Evolutionary conservation across 2,113 vertebrate genomes (phyloP).

Genomic region (Menura novaehollandiae): DNA sequence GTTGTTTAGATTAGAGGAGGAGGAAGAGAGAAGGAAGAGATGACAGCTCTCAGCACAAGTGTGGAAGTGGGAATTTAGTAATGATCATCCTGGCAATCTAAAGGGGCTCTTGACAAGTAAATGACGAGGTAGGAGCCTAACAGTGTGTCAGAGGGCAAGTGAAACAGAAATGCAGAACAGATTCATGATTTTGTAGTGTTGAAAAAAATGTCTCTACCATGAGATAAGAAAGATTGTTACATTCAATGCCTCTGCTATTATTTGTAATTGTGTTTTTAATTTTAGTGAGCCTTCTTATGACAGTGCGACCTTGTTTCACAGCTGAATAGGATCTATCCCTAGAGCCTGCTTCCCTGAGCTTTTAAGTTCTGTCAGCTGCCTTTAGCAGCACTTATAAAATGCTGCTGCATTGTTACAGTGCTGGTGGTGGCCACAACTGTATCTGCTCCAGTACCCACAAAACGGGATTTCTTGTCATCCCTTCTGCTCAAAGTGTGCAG

Average conservation of each 20-base stretch:
- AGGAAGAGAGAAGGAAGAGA: background rate
- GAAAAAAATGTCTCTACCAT: background rate
- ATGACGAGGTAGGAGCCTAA: background rate
- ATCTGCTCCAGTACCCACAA: background rate
- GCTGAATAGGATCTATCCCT: background rate
- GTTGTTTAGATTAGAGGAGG: background rate
- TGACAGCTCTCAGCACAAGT: background rate
- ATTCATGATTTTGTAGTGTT: background rate
- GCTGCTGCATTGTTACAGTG: background rate
- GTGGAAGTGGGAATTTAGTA: background rate
- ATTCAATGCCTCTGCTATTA: background rate
- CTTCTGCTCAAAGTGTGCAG: fast-evolving
- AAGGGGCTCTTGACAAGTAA: background rate
- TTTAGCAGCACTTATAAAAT: background rate
- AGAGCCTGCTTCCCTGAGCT: background rate
- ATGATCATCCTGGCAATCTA: background rate
- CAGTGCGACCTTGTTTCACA: background rate
- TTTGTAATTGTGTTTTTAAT: background rate
- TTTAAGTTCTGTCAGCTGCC: background rate
- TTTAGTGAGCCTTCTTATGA: background rate
- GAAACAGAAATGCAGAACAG: background rate
- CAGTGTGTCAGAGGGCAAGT: background rate
- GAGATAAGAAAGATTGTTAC: background rate
- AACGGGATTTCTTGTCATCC: background rate
- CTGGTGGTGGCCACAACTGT: background rate